A percentile compares a stretch with the other conserved stretches of the same genome.
Conservation (phyloP, 2,113 vertebrate species). For the Megaleporinus macrocephalus region DNA sequence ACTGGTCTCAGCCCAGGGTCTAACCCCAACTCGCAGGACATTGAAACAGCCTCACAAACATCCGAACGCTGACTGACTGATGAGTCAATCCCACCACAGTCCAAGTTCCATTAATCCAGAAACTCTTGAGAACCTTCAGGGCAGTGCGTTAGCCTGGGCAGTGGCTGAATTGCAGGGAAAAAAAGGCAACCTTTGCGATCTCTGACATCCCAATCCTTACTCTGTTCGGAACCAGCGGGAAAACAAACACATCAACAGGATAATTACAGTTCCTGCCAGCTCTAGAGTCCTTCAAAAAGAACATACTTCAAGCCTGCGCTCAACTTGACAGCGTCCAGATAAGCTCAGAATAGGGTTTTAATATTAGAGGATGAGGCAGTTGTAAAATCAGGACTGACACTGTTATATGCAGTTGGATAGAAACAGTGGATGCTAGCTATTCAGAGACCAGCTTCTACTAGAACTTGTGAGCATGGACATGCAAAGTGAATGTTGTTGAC, state of each 20-base stretch:
- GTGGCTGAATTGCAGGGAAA: slow-evolving; percentile 5
- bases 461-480: background rate
- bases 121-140: slow-evolving; percentile 27
- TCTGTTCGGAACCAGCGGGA: background rate
- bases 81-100: slow-evolving; percentile 23
- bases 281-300: slow-evolving; percentile 15
- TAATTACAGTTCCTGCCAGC: slow-evolving; percentile 39
- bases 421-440: background rate
- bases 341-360: background rate
- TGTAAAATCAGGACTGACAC: background rate
- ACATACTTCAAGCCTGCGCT: background rate
- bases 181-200: slow-evolving; percentile 32
- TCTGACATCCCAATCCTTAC: slow-evolving; percentile 15
- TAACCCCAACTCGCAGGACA: slow-evolving; percentile 25
- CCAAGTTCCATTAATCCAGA: slow-evolving; percentile 31
- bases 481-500: background rate
- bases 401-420: background rate
- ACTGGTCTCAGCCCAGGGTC: slow-evolving; percentile 14
- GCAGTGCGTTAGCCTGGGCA: background rate
- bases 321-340: background rate
- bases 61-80: slow-evolving; percentile 37
- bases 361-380: background rate
- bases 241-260: slow-evolving; percentile 33
- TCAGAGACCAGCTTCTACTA: background rate
- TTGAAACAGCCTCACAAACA: slow-evolving; percentile 17